phyloP scores from a whole-genome alignment of 2,888 invertebrate genomes.

The Leucoptera coffeella region DNA sequence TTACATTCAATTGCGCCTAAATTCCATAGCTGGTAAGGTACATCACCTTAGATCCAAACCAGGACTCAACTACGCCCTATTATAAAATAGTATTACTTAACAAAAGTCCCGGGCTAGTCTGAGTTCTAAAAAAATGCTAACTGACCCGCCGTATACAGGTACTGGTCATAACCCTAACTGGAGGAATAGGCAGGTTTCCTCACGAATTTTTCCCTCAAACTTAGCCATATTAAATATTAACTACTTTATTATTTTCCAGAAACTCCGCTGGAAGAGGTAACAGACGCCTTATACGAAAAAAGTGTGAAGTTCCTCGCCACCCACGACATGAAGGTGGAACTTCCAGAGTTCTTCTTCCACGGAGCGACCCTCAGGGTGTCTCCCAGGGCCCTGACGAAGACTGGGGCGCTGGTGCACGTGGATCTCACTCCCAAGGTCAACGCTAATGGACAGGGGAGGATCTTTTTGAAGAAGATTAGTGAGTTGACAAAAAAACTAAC shows the following conservation, averaged over 20 bases:
- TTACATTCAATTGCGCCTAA: too few species aligned
- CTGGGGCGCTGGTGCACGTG: constrained; percentile 68
- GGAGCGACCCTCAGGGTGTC: constrained; percentile 69
- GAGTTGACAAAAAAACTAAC: too few species aligned
- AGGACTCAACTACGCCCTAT: too few species aligned
- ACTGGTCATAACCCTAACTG: too few species aligned
- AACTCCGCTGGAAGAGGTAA: constrained; percentile 69
- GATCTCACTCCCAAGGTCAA: constrained; percentile 58
- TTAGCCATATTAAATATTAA: neutral
- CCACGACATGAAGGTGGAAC: constrained; percentile 65
- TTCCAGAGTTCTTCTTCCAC: constrained; percentile 69
- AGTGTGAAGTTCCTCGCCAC: constrained; percentile 69
- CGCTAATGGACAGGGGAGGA: constrained; percentile 44
- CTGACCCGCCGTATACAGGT: too few species aligned
- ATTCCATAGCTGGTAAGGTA: too few species aligned
- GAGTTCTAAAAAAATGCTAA: too few species aligned
- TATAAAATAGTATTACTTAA: too few species aligned
- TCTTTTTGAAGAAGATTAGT: constrained; percentile 68
- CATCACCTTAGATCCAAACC: too few species aligned
- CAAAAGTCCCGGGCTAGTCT: too few species aligned
- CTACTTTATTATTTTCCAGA: constrained; percentile 22
- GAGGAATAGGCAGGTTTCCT: constrained; percentile 2
- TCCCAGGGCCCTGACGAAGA: constrained; percentile 64
- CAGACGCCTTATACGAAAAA: constrained; percentile 63
- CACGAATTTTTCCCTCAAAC: neutral